Conservation (phyloP, 2,113 vertebrate genomes). For the Tinamus guttatus region DNA sequence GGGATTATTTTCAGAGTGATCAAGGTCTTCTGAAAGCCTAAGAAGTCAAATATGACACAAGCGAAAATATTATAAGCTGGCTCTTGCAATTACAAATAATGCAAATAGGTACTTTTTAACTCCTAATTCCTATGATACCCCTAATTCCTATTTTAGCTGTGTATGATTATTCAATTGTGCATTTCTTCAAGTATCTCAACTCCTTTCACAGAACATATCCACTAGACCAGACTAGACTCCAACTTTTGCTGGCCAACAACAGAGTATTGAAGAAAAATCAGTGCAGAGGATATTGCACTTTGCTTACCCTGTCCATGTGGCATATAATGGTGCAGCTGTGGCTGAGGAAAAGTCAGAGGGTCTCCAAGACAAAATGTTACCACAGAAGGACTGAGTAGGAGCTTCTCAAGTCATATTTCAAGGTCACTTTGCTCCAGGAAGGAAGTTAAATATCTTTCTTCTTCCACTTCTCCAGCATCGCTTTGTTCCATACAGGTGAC, state of each 20-base stretch:
- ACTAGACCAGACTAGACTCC: neutral
- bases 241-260: neutral
- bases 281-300: neutral
- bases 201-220: neutral
- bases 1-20: slow-evolving; percentile 46
- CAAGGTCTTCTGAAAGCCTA: slow-evolving; percentile 15
- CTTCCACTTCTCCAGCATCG: neutral
- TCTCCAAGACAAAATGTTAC: neutral
- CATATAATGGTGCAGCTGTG: neutral
- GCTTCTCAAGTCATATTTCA: slow-evolving; percentile 9
- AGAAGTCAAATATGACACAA: slow-evolving; percentile 34
- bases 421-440: neutral
- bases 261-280: neutral
- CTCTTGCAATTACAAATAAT: neutral
- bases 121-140: neutral
- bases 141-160: slow-evolving; percentile 14
- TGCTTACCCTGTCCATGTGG: neutral
- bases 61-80: neutral
- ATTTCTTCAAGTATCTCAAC: neutral
- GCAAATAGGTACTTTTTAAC: slow-evolving; percentile 36
- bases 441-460: neutral
- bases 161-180: neutral
- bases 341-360: neutral
- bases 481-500: neutral
- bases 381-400: neutral